Evolutionary conservation across 2,113 vertebrate genomes (phyloP).

Genomic region (Kryptolebias marmoratus): DNA sequence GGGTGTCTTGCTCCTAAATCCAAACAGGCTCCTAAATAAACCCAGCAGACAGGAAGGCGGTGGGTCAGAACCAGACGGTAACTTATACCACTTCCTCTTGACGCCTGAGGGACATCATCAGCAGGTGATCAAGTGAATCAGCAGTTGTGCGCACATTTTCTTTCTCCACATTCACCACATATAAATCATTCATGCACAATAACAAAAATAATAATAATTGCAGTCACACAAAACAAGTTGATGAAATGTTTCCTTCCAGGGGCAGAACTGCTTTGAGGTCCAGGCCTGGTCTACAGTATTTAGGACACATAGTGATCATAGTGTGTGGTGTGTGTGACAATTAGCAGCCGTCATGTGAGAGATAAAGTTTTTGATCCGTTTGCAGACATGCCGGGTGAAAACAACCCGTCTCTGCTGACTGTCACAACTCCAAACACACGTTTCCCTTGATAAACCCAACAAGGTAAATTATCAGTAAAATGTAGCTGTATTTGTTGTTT

Average conservation of each 20-base stretch:
- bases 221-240: background rate
- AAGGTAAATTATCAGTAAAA: background rate
- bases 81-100: slow-evolving; percentile 71
- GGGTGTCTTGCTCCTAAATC: slow-evolving; percentile 35
- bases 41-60: slow-evolving; percentile 65
- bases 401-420: too few species aligned
- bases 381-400: background rate
- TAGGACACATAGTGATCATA: slow-evolving; percentile 12
- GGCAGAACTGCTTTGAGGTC: background rate
- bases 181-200: background rate
- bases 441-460: background rate
- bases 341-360: background rate
- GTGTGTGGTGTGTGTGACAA: slow-evolving; percentile 8
- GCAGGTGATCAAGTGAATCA: slow-evolving; percentile 26
- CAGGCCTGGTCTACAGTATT: slow-evolving; percentile 10
- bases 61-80: slow-evolving; percentile 56
- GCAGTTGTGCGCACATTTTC: background rate
- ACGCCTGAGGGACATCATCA: slow-evolving; percentile 47
- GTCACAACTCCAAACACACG: too few species aligned
- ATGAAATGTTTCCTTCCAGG: slow-evolving; percentile 26
- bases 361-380: too few species aligned
- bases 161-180: background rate
- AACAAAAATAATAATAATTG: background rate
- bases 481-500: background rate
- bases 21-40: slow-evolving; percentile 65